Evolutionary conservation across 2,113 vertebrate genomes (phyloP).

Genomic region (Neolamprologus falcicula): DNA sequence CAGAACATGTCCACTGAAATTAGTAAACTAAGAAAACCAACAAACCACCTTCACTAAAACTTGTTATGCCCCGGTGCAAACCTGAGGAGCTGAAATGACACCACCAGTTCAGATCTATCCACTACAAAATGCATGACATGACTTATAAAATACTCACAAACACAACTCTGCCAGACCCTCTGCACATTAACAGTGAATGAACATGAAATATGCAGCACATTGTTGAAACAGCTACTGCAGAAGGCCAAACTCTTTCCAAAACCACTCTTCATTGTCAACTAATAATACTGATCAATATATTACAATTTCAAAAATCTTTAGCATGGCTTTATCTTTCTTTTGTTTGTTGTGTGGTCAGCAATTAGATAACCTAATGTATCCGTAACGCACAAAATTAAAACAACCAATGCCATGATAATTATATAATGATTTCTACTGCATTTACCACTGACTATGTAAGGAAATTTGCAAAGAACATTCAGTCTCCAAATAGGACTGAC

Average conservation of each 20-base stretch:
- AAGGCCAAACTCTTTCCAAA: not conserved
- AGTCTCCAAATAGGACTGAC: not conserved
- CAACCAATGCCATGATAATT: not conserved
- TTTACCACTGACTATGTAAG: not conserved
- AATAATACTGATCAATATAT: not conserved
- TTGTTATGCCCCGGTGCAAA: not conserved
- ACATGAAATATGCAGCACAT: constrained; percentile 3
- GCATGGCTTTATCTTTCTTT: not conserved
- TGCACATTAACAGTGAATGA: constrained; percentile 11
- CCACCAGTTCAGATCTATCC: not conserved
- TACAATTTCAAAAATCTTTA: not conserved
- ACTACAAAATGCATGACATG: constrained; percentile 42
- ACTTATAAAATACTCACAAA: constrained; percentile 26
- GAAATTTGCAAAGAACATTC: not conserved
- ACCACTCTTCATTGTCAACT: not conserved
- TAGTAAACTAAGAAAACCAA: not conserved
- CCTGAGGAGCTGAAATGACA: not conserved
- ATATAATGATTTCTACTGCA: not conserved
- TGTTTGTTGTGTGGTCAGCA: not conserved
- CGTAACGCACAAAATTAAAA: not conserved
- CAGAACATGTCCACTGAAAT: not conserved
- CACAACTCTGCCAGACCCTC: not conserved
- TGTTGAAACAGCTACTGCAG: not conserved
- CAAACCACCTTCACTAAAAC: not conserved
- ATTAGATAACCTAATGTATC: not conserved